phyloP scores from a whole-genome alignment of 2,113 vertebrate genomes.

The Antidorcas marsupialis region DNA sequence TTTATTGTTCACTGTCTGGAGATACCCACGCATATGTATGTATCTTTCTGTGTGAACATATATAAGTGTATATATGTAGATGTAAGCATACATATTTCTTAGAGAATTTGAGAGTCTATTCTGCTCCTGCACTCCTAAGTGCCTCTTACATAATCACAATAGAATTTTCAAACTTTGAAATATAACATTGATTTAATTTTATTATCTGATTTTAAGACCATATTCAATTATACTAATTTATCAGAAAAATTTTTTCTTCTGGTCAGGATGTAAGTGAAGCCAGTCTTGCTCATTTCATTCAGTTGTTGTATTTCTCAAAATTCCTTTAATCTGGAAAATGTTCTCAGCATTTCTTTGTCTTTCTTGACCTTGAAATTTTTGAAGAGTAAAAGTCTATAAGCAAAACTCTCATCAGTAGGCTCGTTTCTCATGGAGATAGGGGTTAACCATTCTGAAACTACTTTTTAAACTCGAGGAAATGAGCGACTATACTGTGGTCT shows the following conservation, averaged over 20 bases:
- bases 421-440: not conserved
- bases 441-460: not conserved
- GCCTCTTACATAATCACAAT: not conserved
- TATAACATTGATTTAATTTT: not conserved
- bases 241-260: not conserved
- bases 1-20: not conserved
- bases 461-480: not conserved
- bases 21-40: not conserved
- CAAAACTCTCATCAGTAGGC: not conserved
- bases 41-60: too few relatives aligned
- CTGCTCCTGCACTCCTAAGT: not conserved
- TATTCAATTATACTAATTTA: not conserved
- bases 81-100: not conserved
- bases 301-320: not conserved
- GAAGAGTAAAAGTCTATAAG: not conserved
- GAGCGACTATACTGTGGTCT: not conserved
- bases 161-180: conserved; percentile 12
- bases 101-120: not conserved
- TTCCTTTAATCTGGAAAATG: not conserved
- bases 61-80: not conserved
- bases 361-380: not conserved
- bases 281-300: not conserved
- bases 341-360: not conserved
- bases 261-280: not conserved
- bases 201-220: not conserved